These are phyloP conservation scores for Sander vitreus DNA, from an alignment of 2,113 vertebrate species.

Conservation along the genomic window DNA sequence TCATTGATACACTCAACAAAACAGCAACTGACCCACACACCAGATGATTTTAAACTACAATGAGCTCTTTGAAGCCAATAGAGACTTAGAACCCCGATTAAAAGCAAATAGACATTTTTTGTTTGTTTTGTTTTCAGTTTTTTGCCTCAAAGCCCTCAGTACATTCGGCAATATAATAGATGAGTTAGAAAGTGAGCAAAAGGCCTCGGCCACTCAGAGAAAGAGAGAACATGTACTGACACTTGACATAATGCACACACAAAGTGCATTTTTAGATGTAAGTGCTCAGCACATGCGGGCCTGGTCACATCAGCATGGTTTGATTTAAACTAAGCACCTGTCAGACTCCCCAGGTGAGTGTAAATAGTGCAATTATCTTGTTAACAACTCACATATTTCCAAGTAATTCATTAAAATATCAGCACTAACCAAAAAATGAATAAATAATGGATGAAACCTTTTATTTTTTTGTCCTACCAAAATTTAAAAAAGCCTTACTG, in stretches of 20 bases:
- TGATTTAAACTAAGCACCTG: neutral
- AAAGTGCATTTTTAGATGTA: neutral
- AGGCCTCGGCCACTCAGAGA: conserved; percentile 19
- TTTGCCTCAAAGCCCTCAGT: neutral
- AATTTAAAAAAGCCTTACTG: neutral
- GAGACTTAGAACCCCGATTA: neutral
- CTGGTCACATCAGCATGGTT: conserved; percentile 11
- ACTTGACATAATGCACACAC: neutral
- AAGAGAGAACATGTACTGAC: neutral
- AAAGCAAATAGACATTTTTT: neutral
- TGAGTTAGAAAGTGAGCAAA: neutral
- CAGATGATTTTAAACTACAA: neutral
- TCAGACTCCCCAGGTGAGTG: conserved; percentile 11
- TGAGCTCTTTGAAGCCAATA: neutral
- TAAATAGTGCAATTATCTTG: conserved; percentile 13
- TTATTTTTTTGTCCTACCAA: neutral
- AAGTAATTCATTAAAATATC: neutral
- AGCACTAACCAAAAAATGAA: neutral
- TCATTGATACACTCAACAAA: neutral
- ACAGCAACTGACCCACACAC: neutral
- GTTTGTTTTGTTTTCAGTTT: too few species aligned
- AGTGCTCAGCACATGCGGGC: neutral
- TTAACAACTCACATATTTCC: neutral
- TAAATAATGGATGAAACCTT: neutral
- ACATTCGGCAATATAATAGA: neutral